Evolutionary conservation across 2,888 invertebrate species (phyloP).

Genomic region (Selenia dentaria): DNA sequence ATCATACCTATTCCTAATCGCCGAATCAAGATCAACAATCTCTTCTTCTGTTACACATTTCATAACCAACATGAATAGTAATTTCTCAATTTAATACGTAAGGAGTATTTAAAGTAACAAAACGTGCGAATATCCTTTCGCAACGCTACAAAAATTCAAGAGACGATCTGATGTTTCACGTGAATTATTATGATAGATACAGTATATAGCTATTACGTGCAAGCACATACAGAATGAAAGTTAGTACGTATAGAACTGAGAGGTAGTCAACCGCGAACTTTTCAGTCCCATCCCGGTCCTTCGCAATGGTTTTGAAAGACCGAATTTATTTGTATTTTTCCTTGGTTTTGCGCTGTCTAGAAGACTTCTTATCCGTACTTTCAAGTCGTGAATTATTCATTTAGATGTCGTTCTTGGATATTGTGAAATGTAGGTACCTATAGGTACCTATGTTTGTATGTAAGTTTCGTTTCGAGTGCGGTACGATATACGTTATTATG

Average conservation of each 20-base stretch:
- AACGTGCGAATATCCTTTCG: too few species aligned
- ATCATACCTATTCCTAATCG: too few species aligned
- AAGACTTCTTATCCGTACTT: background rate
- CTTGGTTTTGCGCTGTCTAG: background rate
- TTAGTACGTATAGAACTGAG: background rate
- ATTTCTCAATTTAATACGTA: too few species aligned
- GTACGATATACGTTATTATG: background rate
- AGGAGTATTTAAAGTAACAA: too few species aligned
- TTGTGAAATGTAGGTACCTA: background rate
- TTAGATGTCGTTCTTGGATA: background rate
- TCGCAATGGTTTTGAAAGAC: background rate
- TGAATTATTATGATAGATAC: constrained; percentile 5
- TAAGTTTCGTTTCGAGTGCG: background rate
- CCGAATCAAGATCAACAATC: too few species aligned
- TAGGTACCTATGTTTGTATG: background rate
- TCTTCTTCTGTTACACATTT: too few species aligned
- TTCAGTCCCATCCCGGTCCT: constrained; percentile 1
- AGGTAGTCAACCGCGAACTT: constrained; percentile 8
- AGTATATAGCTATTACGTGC: background rate
- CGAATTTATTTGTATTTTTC: constrained; percentile 4
- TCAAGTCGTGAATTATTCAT: constrained; percentile 11
- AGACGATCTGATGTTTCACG: background rate
- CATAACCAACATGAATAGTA: too few species aligned
- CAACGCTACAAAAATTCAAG: too few species aligned
- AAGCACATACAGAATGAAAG: background rate